phyloP scores from a whole-genome alignment of 2,888 invertebrate genomes.

The Drosophila mimica region DNA sequence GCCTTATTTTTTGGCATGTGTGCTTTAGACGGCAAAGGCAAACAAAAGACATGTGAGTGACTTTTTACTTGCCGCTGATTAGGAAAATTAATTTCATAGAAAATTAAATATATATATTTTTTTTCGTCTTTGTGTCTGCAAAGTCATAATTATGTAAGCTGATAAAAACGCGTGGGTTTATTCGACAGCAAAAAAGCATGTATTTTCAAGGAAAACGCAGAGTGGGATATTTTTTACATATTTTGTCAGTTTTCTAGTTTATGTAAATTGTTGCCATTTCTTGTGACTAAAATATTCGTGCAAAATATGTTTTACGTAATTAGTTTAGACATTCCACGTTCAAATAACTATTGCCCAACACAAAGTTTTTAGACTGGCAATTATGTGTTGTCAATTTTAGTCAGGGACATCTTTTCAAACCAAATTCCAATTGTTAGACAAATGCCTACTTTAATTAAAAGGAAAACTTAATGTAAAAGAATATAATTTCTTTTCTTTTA shows the following conservation, averaged over 20 bases:
- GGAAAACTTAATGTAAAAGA: neutral
- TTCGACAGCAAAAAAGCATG: constrained; percentile 10
- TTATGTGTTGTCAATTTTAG: neutral
- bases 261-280: neutral
- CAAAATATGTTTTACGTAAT: neutral
- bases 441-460: too few species aligned
- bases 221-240: neutral
- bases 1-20: constrained; percentile 33
- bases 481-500: neutral
- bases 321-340: neutral
- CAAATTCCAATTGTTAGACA: neutral
- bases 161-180: neutral
- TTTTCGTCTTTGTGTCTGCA: constrained; percentile 15
- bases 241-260: neutral
- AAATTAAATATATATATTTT: constrained; percentile 48
- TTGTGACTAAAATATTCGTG: neutral
- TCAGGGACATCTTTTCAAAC: neutral
- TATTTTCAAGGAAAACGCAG: constrained; percentile 1
- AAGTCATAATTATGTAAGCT: constrained; percentile 22
- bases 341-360: neutral
- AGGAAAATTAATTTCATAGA: constrained; percentile 74
- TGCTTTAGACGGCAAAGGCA: constrained; percentile 55
- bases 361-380: neutral
- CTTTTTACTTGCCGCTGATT: constrained; percentile 67
- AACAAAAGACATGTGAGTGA: constrained; percentile 69